Percentiles rank a stretch among this genome's conserved stretches.
phyloP scores from a whole-genome alignment of 1,140 invertebrate genomes.

The Sycophila sp. region DNA sequence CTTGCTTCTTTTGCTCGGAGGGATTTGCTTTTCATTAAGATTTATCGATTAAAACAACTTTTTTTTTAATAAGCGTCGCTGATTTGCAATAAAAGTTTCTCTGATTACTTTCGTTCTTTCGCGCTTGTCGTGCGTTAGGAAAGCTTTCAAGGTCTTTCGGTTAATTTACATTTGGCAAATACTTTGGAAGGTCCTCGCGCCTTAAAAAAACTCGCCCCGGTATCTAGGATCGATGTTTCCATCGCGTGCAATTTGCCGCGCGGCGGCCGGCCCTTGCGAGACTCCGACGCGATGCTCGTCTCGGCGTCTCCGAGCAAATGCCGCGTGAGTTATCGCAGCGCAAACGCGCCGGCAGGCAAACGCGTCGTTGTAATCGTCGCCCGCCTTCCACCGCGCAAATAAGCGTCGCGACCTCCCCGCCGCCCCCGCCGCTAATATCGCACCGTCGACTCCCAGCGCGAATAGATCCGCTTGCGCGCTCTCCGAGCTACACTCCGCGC shows the following conservation, averaged over 20 bases:
- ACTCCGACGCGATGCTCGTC: background rate
- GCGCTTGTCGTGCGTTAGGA: too few relatives aligned
- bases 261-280: background rate
- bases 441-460: background rate
- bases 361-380: background rate
- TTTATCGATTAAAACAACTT: too few relatives aligned
- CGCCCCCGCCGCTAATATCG: conserved; percentile 3
- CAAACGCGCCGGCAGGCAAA: conserved; percentile 1
- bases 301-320: conserved; percentile 8
- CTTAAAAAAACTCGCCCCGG: background rate
- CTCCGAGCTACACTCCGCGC: background rate
- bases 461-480: background rate
- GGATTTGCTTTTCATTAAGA: too few relatives aligned
- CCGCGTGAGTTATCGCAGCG: conserved; percentile 23
- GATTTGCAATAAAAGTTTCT: too few relatives aligned
- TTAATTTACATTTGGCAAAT: too few relatives aligned
- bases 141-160: too few relatives aligned
- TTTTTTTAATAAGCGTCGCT: too few relatives aligned
- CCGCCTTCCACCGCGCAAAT: too few relatives aligned
- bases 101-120: too few relatives aligned
- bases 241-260: background rate
- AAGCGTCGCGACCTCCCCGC: background rate
- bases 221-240: conserved; percentile 1
- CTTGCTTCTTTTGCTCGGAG: too few relatives aligned
- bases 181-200: too few relatives aligned